Conservation (phyloP, 1,140 invertebrate genomes). For the Popillia japonica region DNA sequence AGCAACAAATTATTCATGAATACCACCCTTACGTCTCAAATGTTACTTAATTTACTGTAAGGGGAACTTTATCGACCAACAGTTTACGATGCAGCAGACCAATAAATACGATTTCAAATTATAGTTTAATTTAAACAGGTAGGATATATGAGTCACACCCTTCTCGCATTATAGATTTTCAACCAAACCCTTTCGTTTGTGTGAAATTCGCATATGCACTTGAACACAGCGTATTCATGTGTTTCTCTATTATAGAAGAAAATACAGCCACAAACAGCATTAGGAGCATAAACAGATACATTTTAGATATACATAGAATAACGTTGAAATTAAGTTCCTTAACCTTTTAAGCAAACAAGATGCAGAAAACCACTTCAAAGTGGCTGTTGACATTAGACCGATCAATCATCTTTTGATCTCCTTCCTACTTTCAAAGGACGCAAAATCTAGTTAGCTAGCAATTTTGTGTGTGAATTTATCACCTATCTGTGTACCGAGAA, state of each 20-base stretch:
- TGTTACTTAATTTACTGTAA: no score
- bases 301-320: no score
- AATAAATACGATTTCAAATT: background rate
- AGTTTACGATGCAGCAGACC: background rate
- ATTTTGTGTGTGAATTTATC: no score
- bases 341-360: conserved; percentile 1
- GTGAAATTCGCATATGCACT: background rate
- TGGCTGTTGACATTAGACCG: background rate
- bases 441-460: background rate
- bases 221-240: no score
- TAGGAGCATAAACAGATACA: no score
- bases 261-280: no score
- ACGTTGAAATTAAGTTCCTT: background rate
- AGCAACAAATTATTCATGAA: no score
- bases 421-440: background rate
- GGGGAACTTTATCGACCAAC: background rate
- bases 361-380: background rate
- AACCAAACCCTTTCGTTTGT: background rate
- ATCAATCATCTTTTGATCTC: conserved; percentile 1
- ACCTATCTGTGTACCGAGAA: no score
- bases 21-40: no score
- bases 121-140: background rate
- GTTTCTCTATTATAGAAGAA: no score
- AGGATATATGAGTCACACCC: background rate
- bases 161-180: background rate